Conservation (phyloP, 2,888 invertebrate species). For the Agrochola litura region DNA sequence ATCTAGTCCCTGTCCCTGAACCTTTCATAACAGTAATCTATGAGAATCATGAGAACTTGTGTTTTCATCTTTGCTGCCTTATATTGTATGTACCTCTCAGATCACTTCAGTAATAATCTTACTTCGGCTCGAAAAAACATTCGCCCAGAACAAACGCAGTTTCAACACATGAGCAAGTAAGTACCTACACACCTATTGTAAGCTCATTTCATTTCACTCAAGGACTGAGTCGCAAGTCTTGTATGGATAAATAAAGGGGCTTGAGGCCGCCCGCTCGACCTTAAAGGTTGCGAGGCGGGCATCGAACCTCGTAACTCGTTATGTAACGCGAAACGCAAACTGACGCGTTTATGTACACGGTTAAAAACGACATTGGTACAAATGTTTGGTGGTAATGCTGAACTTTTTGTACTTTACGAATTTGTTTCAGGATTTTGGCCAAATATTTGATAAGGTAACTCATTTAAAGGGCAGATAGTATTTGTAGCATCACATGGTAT, state of each 20-base stretch:
- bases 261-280: slow-evolving; percentile 83
- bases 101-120: neutral
- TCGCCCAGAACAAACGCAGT: neutral
- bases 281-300: slow-evolving; percentile 86
- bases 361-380: slow-evolving; percentile 39
- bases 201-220: slow-evolving; percentile 63
- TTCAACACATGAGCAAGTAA: slow-evolving; percentile 16
- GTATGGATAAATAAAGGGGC: slow-evolving; percentile 79
- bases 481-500: neutral
- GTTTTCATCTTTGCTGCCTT: neutral
- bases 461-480: neutral
- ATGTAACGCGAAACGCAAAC: slow-evolving; percentile 83
- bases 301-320: slow-evolving; percentile 82
- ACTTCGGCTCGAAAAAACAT: neutral
- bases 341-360: slow-evolving; percentile 70
- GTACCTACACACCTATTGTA: slow-evolving; percentile 47
- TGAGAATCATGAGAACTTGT: neutral
- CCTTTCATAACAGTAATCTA: neutral
- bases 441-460: neutral
- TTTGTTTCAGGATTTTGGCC: neutral
- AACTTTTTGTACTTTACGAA: slow-evolving; percentile 22
- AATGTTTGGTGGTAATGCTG: slow-evolving; percentile 20
- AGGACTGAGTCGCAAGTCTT: slow-evolving; percentile 67
- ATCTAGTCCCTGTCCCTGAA: neutral
- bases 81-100: neutral